Base-by-base conservation (phyloP, 2,888 invertebrate genomes). In the Antheraea assamensis region DNA sequence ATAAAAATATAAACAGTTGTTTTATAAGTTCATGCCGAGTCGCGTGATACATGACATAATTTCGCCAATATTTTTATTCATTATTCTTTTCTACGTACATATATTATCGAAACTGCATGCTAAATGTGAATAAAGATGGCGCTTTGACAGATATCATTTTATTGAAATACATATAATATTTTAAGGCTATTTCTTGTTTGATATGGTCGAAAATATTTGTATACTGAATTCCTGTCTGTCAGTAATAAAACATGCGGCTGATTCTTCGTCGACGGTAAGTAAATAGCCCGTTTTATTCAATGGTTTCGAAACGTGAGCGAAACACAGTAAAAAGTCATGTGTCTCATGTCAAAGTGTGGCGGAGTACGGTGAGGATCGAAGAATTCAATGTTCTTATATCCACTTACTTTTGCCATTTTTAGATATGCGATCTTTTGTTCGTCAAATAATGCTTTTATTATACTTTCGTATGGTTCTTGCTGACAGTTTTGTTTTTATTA, bases 231-330 rank as follows among this genome's bases (percentile, higher is more conserved):
- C 61, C 4, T 64, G 15, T 30, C 27, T 17, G 30, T 15, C 30
- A 30, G 30, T 30, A 64, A 30, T 64, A 64, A 64, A 64, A 64
- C 30, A 64, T 15, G 27, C 30, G 61, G 30, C 27, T 17, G 15
- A 13, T 64, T 64, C 27, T 64, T 64, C 15, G 0, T 30, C 7
- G 27, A 30, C 27, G 8, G 30, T 17, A 64, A 64, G 30, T 17
- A 64, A 64, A 64, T 64, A 64, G 17, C 61, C 61, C 61, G 30
- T 64, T 64, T 17, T 30, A 64, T 64, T 64, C 61, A 64, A 64
- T 64, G 30, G 17, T 30, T 64, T 64, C 61, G 15, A 30, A 64
- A 64, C 30, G 61, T 19, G 30, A 30, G 30, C 8, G 61, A 64
- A 64, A 64, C 21, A 64, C 61, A 30, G 61, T 64, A 64, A 64